Evolutionary conservation across 2,113 vertebrate species (phyloP).

Genomic region (Ovis canadensis): DNA sequence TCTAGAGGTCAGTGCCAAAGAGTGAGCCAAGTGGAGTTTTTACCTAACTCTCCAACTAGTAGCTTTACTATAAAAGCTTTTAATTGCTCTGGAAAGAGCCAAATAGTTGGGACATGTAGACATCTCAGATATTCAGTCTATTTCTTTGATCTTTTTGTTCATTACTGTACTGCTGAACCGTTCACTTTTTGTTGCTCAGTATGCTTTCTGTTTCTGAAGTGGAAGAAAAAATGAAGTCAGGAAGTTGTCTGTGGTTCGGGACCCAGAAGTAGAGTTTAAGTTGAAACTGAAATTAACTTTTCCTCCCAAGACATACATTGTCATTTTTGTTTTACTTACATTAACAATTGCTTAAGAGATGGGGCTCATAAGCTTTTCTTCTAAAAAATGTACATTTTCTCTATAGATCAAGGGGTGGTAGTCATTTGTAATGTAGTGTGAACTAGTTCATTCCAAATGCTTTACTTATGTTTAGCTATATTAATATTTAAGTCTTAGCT

Average conservation of each 20-base stretch:
- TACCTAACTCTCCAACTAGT: neutral
- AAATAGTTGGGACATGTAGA: neutral
- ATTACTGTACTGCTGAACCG: neutral
- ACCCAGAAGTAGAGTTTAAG: neutral
- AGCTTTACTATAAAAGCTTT: neutral
- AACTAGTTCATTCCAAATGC: neutral
- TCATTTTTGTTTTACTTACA: slow-evolving; percentile 8
- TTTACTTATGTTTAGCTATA: neutral
- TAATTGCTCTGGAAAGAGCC: neutral
- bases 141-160: neutral
- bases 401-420: neutral
- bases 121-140: neutral
- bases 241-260: neutral
- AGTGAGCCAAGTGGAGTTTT: neutral
- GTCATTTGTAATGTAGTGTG: neutral
- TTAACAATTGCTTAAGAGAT: neutral
- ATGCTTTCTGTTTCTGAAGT: neutral
- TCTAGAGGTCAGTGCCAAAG: neutral
- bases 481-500: neutral
- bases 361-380: neutral
- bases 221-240: neutral
- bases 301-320: neutral
- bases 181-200: neutral
- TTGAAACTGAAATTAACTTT: neutral
- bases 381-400: neutral